Evolutionary conservation across 2,888 invertebrate species (phyloP).

Genomic region (Physocephala rufipes): DNA sequence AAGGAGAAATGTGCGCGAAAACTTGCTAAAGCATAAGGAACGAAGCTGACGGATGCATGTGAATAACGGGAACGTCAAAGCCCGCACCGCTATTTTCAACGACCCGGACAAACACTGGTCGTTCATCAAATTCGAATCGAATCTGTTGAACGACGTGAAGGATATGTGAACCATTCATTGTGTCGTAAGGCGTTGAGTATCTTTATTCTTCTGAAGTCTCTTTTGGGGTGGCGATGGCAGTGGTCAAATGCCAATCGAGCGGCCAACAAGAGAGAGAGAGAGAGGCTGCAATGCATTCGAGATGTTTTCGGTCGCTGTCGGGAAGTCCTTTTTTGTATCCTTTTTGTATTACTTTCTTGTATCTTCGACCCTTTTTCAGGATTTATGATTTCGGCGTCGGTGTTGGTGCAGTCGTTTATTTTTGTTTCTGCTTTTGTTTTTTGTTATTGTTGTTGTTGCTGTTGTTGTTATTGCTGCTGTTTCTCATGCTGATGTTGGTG

Average conservation of each 20-base stretch:
- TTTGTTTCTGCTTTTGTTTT: too few relatives aligned
- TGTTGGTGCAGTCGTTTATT: slow-evolving; percentile 9
- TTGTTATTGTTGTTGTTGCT: too few relatives aligned
- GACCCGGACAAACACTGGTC: slow-evolving; percentile 34
- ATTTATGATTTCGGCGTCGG: slow-evolving; percentile 1
- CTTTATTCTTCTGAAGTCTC: slow-evolving; percentile 11
- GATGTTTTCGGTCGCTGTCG: not conserved
- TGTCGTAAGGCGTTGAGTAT: slow-evolving; percentile 20
- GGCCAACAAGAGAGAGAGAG: slow-evolving; percentile 14
- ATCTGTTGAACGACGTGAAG: slow-evolving; percentile 42
- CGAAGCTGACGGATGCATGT: slow-evolving; percentile 25
- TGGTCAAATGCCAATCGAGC: slow-evolving; percentile 17
- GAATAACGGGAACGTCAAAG: not conserved
- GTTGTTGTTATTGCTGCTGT: too few relatives aligned
- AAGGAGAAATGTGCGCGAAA: not conserved
- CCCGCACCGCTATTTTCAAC: slow-evolving; percentile 11
- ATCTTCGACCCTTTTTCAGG: not conserved
- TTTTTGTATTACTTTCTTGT: not conserved
- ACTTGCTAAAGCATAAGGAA: not conserved
- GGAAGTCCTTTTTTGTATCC: not conserved
- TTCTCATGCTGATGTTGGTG: too few relatives aligned
- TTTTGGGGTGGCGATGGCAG: slow-evolving; percentile 17
- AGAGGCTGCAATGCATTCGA: too few relatives aligned
- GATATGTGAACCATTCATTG: slow-evolving; percentile 45
- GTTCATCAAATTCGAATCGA: slow-evolving; percentile 44